Percentiles rank a stretch among this genome's conserved stretches.
These are phyloP conservation scores for Aphaenogaster floridana DNA, from an alignment of 1,140 invertebrate species.

Conservation along the genomic window DNA sequence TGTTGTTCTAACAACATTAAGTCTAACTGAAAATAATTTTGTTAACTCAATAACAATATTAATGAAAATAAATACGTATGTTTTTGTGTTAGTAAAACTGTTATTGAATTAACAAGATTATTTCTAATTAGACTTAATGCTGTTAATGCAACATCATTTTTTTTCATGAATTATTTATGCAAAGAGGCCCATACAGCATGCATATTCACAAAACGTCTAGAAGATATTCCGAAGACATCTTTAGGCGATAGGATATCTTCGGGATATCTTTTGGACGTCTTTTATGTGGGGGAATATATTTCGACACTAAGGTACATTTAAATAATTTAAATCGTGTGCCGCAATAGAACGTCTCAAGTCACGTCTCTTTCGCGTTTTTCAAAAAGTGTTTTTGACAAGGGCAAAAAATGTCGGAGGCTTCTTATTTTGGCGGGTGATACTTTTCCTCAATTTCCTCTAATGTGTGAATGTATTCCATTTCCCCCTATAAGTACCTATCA, in stretches of 20 bases:
- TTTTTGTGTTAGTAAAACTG: no score
- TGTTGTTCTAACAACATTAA: no score
- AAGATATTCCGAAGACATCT: no score
- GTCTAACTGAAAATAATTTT: no score
- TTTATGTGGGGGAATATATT: neutral
- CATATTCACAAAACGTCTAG: no score
- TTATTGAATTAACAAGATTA: no score
- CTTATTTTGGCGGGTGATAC: neutral
- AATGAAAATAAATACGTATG: no score
- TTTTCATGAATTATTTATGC: neutral
- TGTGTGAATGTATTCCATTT: neutral
- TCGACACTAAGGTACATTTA: neutral
- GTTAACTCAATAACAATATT: no score
- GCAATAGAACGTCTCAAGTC: neutral
- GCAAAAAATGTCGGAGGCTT: neutral
- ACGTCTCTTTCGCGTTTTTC: neutral
- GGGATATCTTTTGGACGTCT: no score
- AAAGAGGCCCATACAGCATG: neutral
- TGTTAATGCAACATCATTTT: no score
- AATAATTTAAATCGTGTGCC: neutral
- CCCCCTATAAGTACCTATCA: neutral
- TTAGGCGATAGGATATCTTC: no score
- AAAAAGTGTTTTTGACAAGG: constrained; percentile 11
- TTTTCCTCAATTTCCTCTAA: neutral
- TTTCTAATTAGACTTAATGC: no score